Percentiles rank a stretch among this genome's conserved stretches.
Conservation (phyloP, 2,797 vertebrate genomes). For the Galago senegalensis region DNA sequence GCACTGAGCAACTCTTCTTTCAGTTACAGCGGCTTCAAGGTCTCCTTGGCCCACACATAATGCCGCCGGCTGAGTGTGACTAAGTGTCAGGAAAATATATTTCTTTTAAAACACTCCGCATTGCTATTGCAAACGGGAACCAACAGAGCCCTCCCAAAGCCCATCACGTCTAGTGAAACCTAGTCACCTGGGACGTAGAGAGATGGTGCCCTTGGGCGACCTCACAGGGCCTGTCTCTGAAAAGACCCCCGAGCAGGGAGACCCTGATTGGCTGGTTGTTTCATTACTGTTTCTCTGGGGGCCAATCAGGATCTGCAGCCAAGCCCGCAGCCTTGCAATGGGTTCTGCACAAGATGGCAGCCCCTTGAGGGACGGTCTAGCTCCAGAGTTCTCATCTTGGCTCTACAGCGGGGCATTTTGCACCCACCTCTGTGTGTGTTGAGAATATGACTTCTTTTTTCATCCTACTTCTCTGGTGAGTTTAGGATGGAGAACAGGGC, state of each 20-base stretch:
- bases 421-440: not conserved
- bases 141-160: not conserved
- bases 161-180: constrained; percentile 46
- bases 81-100: not conserved
- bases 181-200: constrained; percentile 46
- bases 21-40: constrained; percentile 13
- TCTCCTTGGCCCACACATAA: constrained; percentile 56
- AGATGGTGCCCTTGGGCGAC: constrained; percentile 11
- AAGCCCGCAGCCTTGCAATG: not conserved
- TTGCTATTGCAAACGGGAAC: constrained; percentile 65
- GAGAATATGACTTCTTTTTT: not conserved
- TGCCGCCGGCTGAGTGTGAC: not conserved
- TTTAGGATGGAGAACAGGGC: not conserved
- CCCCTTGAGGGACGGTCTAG: rapidly evolving
- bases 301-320: not conserved
- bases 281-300: not conserved
- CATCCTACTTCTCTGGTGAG: not conserved
- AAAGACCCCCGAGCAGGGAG: not conserved
- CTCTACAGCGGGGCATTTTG: not conserved
- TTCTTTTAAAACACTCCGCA: constrained; percentile 48
- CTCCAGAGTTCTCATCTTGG: not conserved
- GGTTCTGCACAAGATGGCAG: not conserved
- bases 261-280: not conserved
- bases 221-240: not conserved
- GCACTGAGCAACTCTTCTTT: constrained; percentile 13